Conservation (phyloP, 1,140 invertebrate genomes). For the Heterodera schachtii region DNA sequence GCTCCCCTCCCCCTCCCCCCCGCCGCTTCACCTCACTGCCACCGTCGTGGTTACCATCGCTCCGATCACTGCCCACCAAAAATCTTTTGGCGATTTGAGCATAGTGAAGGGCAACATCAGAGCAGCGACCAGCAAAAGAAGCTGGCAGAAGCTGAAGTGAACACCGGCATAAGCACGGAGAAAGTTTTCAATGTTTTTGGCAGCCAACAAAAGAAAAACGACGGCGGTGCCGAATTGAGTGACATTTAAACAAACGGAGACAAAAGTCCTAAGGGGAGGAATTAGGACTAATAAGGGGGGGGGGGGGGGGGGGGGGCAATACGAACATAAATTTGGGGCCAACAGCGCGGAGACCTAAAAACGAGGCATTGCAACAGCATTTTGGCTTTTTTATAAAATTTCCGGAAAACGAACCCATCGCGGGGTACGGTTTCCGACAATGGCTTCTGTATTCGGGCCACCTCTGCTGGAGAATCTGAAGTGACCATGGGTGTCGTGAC, state of each 20-base stretch:
- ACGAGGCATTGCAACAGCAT: not conserved
- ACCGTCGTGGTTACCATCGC: slow-evolving; percentile 63
- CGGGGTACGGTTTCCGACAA: slow-evolving; percentile 75
- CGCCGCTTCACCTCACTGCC: slow-evolving; percentile 39
- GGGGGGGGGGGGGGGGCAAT: not conserved
- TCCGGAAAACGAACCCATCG: slow-evolving; percentile 69
- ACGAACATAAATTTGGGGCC: slow-evolving; percentile 72
- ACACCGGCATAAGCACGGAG: slow-evolving; percentile 67
- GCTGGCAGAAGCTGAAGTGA: slow-evolving; percentile 72
- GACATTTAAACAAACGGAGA: slow-evolving; percentile 55
- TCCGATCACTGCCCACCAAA: slow-evolving; percentile 69
- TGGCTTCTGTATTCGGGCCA: slow-evolving; percentile 72
- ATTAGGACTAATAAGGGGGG: not conserved
- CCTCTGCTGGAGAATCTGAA: slow-evolving; percentile 72
- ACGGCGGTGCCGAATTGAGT: slow-evolving; percentile 64
- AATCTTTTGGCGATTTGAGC: slow-evolving; percentile 77
- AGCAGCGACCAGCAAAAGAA: slow-evolving; percentile 72
- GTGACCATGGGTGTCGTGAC: not conserved
- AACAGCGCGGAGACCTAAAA: slow-evolving; percentile 67
- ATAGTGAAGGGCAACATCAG: slow-evolving; percentile 73
- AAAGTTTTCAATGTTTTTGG: slow-evolving; percentile 73
- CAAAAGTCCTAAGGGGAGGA: slow-evolving; percentile 51
- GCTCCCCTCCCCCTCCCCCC: no score
- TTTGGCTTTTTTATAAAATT: no score
- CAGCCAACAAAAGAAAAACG: slow-evolving; percentile 72